These are phyloP conservation scores for Loriculus beryllinus DNA, from an alignment of 2,797 vertebrate genomes.

Conservation along the genomic window DNA sequence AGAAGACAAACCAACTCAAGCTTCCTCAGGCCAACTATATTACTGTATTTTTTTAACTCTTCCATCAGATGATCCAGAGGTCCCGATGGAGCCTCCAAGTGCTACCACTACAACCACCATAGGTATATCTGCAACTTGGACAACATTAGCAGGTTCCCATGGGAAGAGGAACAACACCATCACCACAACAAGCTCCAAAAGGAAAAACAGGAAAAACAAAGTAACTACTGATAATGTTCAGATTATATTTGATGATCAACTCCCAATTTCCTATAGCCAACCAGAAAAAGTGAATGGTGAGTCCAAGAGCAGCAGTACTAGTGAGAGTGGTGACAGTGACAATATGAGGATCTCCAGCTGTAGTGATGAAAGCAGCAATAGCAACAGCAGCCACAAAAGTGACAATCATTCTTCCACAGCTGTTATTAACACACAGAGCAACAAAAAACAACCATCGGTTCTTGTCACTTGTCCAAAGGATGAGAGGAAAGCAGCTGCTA, in stretches of 20 bases:
- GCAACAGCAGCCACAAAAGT: constrained; percentile 89
- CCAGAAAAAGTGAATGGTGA: constrained; percentile 81
- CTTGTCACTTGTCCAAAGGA: constrained; percentile 83
- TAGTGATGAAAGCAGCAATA: constrained; percentile 82
- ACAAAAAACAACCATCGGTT: constrained; percentile 89
- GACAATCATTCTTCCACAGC: constrained; percentile 79
- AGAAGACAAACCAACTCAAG: not conserved
- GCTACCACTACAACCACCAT: constrained; percentile 84
- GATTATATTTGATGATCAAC: constrained; percentile 83
- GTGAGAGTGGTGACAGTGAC: constrained; percentile 82
- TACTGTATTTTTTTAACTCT: not conserved
- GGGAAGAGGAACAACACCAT: constrained; percentile 83
- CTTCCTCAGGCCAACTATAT: not conserved
- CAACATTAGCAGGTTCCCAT: constrained; percentile 79
- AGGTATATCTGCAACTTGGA: constrained; percentile 84
- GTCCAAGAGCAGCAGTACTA: constrained; percentile 82
- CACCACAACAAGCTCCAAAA: constrained; percentile 81
- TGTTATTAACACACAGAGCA: constrained; percentile 81
- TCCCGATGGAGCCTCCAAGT: constrained; percentile 81
- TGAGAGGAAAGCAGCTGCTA: constrained; percentile 85
- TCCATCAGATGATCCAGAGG: constrained; percentile 76
- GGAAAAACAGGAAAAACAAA: constrained; percentile 85
- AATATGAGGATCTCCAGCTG: constrained; percentile 84
- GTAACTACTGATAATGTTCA: constrained; percentile 78
- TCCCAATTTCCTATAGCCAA: constrained; percentile 80